A percentile compares a stretch with the other conserved stretches of the same genome.
These are phyloP conservation scores for Otus sunia DNA, from an alignment of 2,113 vertebrate species.

Conservation along the genomic window DNA sequence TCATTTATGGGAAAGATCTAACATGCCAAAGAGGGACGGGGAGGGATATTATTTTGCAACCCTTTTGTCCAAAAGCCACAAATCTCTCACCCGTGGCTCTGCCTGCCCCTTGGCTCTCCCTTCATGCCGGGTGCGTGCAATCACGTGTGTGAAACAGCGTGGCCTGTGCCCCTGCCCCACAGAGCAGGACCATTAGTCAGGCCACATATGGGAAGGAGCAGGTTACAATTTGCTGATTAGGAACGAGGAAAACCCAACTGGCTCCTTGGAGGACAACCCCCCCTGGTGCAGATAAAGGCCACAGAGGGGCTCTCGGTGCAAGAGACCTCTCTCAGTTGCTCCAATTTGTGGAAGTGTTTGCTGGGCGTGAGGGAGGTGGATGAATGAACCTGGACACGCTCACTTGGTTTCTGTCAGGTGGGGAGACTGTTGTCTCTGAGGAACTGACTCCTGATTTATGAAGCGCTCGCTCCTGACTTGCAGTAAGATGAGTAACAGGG, in stretches of 20 bases:
- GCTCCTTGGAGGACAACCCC: background rate
- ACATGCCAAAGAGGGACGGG: background rate
- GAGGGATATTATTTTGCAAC: background rate
- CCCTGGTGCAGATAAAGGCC: background rate
- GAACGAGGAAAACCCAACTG: background rate
- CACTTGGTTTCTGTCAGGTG: background rate
- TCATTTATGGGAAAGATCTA: background rate
- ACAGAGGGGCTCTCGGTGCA: background rate
- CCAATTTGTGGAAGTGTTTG: background rate
- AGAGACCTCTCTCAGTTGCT: background rate
- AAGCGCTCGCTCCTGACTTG: background rate
- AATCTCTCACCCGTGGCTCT: background rate
- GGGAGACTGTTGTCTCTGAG: background rate
- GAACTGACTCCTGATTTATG: background rate
- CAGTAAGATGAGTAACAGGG: background rate
- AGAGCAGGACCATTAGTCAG: background rate
- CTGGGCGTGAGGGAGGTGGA: background rate
- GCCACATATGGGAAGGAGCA: background rate
- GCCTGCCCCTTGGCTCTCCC: background rate
- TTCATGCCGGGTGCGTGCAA: background rate
- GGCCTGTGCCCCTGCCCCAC: background rate
- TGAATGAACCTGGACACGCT: fast-evolving
- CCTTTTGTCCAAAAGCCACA: background rate
- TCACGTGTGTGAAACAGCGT: background rate
- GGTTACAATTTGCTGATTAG: background rate